These are phyloP conservation scores for Atopsyche davidsoni DNA, from an alignment of 1,140 invertebrate species.

Conservation along the genomic window DNA sequence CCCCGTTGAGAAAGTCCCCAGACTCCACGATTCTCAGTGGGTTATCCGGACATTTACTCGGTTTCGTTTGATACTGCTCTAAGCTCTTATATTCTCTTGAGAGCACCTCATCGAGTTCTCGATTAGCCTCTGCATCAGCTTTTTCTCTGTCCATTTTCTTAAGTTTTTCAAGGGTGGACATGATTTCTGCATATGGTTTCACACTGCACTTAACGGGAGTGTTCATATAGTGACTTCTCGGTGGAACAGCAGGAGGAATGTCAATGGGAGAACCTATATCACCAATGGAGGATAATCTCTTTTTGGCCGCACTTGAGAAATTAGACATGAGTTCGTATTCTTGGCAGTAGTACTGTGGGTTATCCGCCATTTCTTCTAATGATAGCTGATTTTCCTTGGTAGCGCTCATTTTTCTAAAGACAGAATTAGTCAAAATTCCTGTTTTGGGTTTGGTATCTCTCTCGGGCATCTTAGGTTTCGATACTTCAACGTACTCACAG, in stretches of 20 bases:
- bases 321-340: conserved; percentile 46
- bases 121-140: too few species aligned
- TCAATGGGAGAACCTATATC: conserved; percentile 26
- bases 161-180: too few species aligned
- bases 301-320: conserved; percentile 38
- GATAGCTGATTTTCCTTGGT: conserved; percentile 3
- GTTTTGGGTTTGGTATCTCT: conserved; percentile 20
- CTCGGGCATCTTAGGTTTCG: conserved; percentile 31
- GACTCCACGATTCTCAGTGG: conserved; percentile 11
- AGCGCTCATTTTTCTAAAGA: too few species aligned
- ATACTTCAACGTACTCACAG: conserved; percentile 41
- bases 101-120: too few species aligned
- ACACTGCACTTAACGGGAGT: too few species aligned
- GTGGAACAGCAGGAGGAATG: conserved; percentile 42
- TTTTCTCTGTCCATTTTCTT: too few species aligned
- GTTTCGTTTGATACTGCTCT: conserved; percentile 24
- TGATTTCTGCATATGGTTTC: too few species aligned
- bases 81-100: conserved; percentile 24
- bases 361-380: conserved; percentile 15
- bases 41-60: background rate
- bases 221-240: conserved; percentile 29
- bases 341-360: conserved; percentile 31
- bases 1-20: conserved; percentile 4
- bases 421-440: too few species aligned
- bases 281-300: background rate